These are phyloP conservation scores for Heliconius hewitsoni DNA, from an alignment of 1,140 invertebrate genomes.

Conservation along the genomic window DNA sequence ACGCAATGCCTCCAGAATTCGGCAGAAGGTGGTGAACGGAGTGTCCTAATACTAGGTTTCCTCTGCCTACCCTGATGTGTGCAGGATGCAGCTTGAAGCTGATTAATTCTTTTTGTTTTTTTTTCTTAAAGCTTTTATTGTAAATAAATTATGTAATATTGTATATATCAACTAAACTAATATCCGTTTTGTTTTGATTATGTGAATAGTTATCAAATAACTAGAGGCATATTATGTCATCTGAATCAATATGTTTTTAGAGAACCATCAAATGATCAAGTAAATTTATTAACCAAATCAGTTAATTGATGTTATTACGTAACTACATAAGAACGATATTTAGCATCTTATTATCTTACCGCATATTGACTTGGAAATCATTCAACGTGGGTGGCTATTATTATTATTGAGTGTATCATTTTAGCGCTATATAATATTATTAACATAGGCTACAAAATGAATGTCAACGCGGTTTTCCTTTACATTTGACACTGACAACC, in stretches of 20 bases:
- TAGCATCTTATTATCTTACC: conserved; percentile 11
- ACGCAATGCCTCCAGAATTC: no score
- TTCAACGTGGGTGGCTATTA: conserved; percentile 41
- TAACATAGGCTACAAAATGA: conserved; percentile 34
- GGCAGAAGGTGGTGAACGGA: no score
- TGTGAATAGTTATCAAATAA: neutral
- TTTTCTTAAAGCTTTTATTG: neutral
- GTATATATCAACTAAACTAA: neutral
- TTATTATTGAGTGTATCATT: conserved; percentile 41
- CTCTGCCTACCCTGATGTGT: no score
- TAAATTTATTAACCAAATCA: conserved; percentile 43
- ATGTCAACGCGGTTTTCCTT: conserved; percentile 38
- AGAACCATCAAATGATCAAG: conserved; percentile 47
- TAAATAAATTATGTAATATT: neutral
- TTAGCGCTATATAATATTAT: conserved; percentile 34
- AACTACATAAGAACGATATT: neutral
- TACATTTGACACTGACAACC: conserved; percentile 39
- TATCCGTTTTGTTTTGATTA: neutral
- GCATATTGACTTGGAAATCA: conserved; percentile 25
- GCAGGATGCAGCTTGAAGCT: no score
- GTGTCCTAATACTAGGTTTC: no score
- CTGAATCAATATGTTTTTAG: conserved; percentile 32
- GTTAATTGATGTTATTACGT: conserved; percentile 23
- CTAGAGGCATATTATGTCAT: neutral
- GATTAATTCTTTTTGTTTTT: neutral